A percentile compares a stretch with the other conserved stretches of the same genome.
phyloP scores from a whole-genome alignment of 2,113 vertebrate species.

The Haemorhous mexicanus region DNA sequence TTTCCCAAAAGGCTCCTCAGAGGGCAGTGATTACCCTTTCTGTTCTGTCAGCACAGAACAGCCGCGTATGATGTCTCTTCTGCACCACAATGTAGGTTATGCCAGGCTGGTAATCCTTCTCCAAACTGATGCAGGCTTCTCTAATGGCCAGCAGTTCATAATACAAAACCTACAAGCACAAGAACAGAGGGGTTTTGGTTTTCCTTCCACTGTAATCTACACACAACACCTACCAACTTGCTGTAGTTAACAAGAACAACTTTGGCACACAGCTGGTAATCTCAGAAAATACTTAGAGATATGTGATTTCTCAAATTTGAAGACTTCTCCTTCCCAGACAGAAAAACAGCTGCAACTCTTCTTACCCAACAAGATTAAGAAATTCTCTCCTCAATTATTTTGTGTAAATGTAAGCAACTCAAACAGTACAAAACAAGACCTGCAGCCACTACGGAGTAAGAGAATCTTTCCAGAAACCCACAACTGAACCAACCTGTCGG shows the following conservation, averaged over 20 bases:
- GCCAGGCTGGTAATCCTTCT: constrained; percentile 99
- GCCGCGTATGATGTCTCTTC: constrained; percentile 96
- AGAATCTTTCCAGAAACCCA: neutral
- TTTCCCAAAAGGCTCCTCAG: neutral
- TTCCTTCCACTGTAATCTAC: neutral
- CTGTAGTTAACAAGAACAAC: neutral
- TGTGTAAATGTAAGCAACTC: neutral
- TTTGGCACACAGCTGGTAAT: neutral
- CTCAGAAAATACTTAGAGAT: neutral
- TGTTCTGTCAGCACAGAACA: constrained; percentile 97
- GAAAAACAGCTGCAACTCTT: neutral
- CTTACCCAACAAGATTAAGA: neutral
- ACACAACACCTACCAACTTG: neutral
- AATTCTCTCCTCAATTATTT: neutral
- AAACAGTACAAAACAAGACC: fast-evolving
- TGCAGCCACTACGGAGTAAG: fast-evolving
- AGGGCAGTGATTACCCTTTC: constrained; percentile 85
- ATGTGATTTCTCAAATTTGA: neutral
- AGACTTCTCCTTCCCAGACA: neutral
- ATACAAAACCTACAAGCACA: constrained; percentile 87
- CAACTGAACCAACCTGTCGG: constrained; percentile 82
- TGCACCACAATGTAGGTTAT: constrained; percentile 99
- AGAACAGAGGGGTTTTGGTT: neutral
- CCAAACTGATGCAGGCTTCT: constrained; percentile 98
- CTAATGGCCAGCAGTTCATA: constrained; percentile 97